These are phyloP conservation scores for Nesospiza acunhae DNA, from an alignment of 2,113 vertebrate genomes.

Conservation along the genomic window DNA sequence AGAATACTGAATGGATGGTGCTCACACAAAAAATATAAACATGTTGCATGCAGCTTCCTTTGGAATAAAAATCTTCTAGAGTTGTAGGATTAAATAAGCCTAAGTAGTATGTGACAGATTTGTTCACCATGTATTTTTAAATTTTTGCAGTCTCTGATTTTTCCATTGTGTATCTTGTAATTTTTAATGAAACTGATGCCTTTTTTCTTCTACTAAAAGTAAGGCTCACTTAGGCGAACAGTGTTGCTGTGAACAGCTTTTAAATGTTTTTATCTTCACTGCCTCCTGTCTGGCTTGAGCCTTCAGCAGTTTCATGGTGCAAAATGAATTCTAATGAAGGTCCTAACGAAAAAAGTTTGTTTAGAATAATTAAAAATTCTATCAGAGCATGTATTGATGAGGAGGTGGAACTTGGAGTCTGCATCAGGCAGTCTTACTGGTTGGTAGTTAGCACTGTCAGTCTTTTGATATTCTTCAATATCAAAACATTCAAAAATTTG, in stretches of 20 bases:
- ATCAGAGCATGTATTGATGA: not conserved
- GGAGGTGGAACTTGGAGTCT: not conserved
- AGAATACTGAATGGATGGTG: not conserved
- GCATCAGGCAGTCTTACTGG: not conserved
- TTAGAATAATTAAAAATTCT: not conserved
- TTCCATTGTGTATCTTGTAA: not conserved
- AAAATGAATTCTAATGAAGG: not conserved
- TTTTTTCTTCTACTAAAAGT: not conserved
- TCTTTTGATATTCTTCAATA: not conserved
- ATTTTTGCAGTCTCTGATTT: not conserved
- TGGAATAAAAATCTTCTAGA: not conserved
- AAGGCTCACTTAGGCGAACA: not conserved
- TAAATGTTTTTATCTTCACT: not conserved
- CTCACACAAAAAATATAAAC: not conserved
- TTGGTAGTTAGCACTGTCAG: not conserved
- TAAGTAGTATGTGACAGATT: not conserved
- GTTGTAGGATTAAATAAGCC: not conserved
- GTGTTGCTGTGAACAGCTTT: not conserved
- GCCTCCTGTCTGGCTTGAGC: not conserved
- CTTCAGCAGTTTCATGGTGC: not conserved
- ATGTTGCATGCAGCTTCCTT: not conserved
- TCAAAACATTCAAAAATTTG: not conserved
- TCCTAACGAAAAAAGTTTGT: not conserved
- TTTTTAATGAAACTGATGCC: not conserved
- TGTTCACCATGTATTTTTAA: not conserved